Evolutionary conservation across 1,140 invertebrate species (phyloP), one percentile per base, ranked within the genome.

Genomic region (Hestina assimilis): DNA sequence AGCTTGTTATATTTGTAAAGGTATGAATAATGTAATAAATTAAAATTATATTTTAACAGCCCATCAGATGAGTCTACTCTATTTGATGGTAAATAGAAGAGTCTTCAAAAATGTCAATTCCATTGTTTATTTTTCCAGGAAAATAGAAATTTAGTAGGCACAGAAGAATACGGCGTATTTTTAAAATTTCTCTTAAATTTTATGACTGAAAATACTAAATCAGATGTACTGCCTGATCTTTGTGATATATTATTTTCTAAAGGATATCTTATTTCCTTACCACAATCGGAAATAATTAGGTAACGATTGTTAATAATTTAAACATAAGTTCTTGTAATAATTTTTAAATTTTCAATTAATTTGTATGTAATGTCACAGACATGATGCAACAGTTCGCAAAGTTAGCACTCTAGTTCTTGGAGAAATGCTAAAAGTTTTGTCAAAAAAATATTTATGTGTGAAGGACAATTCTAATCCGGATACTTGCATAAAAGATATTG

Each of bases 121-220:
- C 5, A 9, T 15, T 15, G 8, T 26, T 9, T 14, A 12, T 47
- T 1, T 23, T 4, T 14, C 9, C 45, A 87, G 84, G 84, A 85
- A 8, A 73, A 84, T 50, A 69, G 76, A 63, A 59, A 56, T 3
- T 55, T 69, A 53, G 67, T 83, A 29, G 38, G 56, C 4, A 78
- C 68, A 1, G 84, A 79, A 41, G 82, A 84, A 65, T 87, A 85
- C 38, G 51, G 59, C 4, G 51, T 79, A 7, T 87, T 84, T 47
- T 46, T 87, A 17, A 83, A 79, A 55, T 68, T 81, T 40, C 38
- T 85, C 1, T 50, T 83, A 5, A 65, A 57, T 15, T 85, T 75
- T 45, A 61, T 83, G 14, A 63, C 72, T 7, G 68, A 78, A 21
- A 63, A 64, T 20, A 17, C 31, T 0, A 62, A 71, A 14, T 51